Conservation (phyloP, 35 echinoderm and acorn worm species). For the Apostichopus californicus region DNA sequence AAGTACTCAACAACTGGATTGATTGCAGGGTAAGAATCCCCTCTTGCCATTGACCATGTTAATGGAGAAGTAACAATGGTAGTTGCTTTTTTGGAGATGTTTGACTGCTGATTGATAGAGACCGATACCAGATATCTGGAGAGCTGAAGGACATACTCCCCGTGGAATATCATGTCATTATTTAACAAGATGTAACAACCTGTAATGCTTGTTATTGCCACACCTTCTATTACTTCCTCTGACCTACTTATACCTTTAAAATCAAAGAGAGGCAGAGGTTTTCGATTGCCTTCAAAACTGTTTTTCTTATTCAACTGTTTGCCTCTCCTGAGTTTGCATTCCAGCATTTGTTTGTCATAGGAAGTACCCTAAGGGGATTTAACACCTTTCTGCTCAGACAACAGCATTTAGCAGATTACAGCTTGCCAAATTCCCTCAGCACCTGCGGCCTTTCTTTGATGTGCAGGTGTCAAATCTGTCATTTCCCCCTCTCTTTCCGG, state of each 20-base stretch:
- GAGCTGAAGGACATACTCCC: neutral
- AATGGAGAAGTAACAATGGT: too few species aligned
- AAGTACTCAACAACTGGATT: too few species aligned
- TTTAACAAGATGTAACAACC: conserved; percentile 21
- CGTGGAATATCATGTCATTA: conserved; percentile 8
- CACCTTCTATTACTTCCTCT: neutral
- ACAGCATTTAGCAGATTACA: conserved; percentile 27
- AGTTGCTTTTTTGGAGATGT: neutral
- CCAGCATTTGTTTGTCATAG: conserved; percentile 24
- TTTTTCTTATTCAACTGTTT: conserved; percentile 46
- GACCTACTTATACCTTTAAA: conserved; percentile 31
- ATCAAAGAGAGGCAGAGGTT: neutral
- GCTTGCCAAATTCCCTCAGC: neutral
- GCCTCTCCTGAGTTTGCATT: conserved; percentile 5
- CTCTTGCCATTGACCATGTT: neutral
- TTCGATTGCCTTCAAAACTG: conserved; percentile 34
- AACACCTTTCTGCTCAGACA: conserved; percentile 31
- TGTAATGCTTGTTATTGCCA: conserved; percentile 7
- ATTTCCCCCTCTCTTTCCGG: neutral
- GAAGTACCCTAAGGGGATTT: conserved; percentile 41
- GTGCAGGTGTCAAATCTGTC: conserved; percentile 34
- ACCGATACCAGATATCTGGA: neutral
- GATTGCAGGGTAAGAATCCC: neutral
- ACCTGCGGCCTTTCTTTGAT: conserved; percentile 47
- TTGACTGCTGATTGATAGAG: neutral